These are phyloP conservation scores for Helicolenus hilgendorfi DNA, from an alignment of 2,797 vertebrate species.

Conservation along the genomic window DNA sequence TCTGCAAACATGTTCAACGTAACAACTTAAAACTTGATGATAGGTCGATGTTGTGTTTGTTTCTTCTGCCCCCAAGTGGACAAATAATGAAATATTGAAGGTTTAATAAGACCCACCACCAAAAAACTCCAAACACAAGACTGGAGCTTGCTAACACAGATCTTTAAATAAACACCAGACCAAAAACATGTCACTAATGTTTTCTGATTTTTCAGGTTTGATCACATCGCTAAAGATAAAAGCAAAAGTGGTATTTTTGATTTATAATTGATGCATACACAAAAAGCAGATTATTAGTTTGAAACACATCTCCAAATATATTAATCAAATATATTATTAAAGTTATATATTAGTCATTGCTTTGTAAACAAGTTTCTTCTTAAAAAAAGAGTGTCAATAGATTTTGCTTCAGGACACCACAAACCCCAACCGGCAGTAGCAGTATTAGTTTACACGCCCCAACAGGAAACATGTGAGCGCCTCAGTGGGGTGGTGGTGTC, in stretches of 20 bases:
- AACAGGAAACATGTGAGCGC: background rate
- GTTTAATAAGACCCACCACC: background rate
- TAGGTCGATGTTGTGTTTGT: background rate
- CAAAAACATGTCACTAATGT: background rate
- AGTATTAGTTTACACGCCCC: too few species aligned
- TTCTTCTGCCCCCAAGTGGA: background rate
- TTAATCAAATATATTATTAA: background rate
- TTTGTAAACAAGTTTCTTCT: background rate
- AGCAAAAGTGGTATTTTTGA: too few species aligned
- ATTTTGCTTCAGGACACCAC: background rate
- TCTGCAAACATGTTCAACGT: too few species aligned
- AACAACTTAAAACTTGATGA: too few species aligned
- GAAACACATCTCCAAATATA: background rate
- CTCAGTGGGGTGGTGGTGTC: background rate
- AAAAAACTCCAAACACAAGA: background rate
- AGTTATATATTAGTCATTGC: background rate
- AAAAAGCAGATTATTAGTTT: background rate
- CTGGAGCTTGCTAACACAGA: background rate
- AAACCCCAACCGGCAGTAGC: background rate
- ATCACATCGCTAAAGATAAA: background rate
- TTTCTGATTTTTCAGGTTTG: background rate
- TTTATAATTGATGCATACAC: background rate
- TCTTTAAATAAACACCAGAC: background rate
- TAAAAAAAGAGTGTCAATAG: too few species aligned
- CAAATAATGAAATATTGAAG: background rate